Conservation (phyloP, 1,140 invertebrate genomes). For the Drosophila nannoptera region DNA sequence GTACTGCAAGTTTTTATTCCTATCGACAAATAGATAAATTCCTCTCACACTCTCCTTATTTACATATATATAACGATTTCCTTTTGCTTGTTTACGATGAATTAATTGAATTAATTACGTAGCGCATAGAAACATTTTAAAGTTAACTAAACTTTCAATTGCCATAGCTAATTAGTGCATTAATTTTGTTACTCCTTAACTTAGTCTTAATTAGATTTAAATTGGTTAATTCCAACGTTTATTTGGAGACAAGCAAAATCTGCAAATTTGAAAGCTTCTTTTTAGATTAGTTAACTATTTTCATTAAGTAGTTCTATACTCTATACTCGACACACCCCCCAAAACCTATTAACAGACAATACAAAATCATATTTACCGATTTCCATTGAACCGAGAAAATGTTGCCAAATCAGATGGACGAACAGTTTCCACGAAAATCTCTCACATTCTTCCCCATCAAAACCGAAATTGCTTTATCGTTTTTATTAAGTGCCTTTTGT, state of each 20-base stretch:
- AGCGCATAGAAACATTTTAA: neutral
- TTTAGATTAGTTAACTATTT: constrained; percentile 58
- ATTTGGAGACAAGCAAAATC: constrained; percentile 1
- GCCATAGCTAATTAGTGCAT: neutral
- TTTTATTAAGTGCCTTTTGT: constrained; percentile 70
- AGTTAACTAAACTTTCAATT: neutral
- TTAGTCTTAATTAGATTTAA: constrained; percentile 24
- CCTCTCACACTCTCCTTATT: neutral
- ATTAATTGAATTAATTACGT: constrained; percentile 16
- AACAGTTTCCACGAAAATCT: constrained; percentile 9
- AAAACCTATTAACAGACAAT: constrained; percentile 72
- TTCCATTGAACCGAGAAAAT: constrained; percentile 15
- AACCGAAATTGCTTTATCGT: constrained; percentile 18
- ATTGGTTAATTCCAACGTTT: constrained; percentile 32
- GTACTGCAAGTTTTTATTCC: constrained; percentile 64
- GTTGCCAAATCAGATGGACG: too few relatives aligned
- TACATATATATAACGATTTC: neutral
- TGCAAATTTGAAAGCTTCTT: constrained; percentile 5
- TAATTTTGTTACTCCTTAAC: constrained; percentile 17
- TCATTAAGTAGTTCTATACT: constrained; percentile 62
- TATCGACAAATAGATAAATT: constrained; percentile 26
- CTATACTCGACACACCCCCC: constrained; percentile 34
- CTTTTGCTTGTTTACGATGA: constrained; percentile 36
- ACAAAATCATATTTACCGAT: constrained; percentile 36
- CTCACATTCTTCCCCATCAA: neutral